A percentile compares a stretch with the other conserved stretches of the same genome.
Evolutionary conservation across 2,113 vertebrate genomes (phyloP).

Genomic region (Cnemophilus loriae): DNA sequence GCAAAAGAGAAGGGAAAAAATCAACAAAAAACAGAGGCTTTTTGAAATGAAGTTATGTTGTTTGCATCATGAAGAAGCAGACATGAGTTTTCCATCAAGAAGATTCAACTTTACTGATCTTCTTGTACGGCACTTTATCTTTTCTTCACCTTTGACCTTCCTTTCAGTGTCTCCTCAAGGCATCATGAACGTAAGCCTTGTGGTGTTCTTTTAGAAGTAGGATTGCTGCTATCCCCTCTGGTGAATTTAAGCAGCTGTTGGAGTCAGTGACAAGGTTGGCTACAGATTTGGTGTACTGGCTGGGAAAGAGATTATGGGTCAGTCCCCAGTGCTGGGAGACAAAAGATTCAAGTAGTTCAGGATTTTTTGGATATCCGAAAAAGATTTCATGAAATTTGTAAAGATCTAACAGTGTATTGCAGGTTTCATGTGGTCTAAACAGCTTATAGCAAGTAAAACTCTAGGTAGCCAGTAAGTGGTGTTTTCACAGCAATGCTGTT

Average conservation of each 20-base stretch:
- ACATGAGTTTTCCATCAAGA: slow-evolving; percentile 79
- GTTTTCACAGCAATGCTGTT: slow-evolving; percentile 64
- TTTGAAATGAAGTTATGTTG: slow-evolving; percentile 80
- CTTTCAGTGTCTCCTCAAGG: slow-evolving; percentile 87
- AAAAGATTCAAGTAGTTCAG: slow-evolving; percentile 86
- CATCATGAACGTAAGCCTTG: slow-evolving; percentile 85
- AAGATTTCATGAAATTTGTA: slow-evolving; percentile 90
- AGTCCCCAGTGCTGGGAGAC: slow-evolving; percentile 82
- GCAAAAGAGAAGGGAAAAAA: slow-evolving; percentile 50
- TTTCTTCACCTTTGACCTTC: slow-evolving; percentile 92
- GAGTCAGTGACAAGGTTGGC: slow-evolving; percentile 89
- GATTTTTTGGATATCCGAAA: slow-evolving; percentile 89
- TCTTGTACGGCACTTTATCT: slow-evolving; percentile 96
- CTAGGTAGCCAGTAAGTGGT: slow-evolving; percentile 60
- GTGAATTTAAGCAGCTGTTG: slow-evolving; percentile 89
- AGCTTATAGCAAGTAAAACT: slow-evolving; percentile 76
- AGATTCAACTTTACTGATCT: slow-evolving; percentile 88
- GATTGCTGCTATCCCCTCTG: slow-evolving; percentile 85
- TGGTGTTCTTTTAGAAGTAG: slow-evolving; percentile 89
- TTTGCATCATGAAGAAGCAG: slow-evolving; percentile 72
- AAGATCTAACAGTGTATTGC: slow-evolving; percentile 80
- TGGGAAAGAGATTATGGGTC: slow-evolving; percentile 95
- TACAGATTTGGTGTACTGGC: slow-evolving; percentile 85
- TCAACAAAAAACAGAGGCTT: slow-evolving; percentile 74
- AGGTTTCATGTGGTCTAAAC: slow-evolving; percentile 78